phyloP scores from a whole-genome alignment of 2,797 vertebrate genomes.

The Varecia variegata region DNA sequence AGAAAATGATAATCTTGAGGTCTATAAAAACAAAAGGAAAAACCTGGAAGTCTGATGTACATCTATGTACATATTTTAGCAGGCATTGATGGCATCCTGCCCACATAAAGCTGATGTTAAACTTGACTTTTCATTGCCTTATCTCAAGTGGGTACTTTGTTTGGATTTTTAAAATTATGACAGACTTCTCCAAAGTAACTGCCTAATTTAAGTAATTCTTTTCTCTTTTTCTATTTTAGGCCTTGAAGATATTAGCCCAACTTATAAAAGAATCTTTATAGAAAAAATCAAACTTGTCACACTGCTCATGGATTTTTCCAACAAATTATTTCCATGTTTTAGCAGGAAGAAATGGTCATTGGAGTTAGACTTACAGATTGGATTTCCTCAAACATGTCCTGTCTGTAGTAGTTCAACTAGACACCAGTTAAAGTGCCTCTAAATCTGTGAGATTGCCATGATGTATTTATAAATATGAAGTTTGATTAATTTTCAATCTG shows the following conservation, averaged over 20 bases:
- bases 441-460: background rate
- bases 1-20: background rate
- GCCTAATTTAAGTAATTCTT: background rate
- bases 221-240: slow-evolving; percentile 84
- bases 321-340: background rate
- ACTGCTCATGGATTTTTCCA: background rate
- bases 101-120: background rate
- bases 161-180: slow-evolving; percentile 26
- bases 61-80: background rate
- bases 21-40: background rate
- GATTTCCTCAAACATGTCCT: background rate
- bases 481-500: slow-evolving; percentile 49
- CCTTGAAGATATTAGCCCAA: slow-evolving; percentile 90
- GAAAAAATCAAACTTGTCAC: slow-evolving; percentile 57
- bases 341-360: background rate
- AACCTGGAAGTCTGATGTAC: background rate
- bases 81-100: background rate
- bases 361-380: background rate
- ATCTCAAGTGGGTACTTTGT: background rate
- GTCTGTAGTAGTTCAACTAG: background rate
- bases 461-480: background rate
- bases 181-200: background rate
- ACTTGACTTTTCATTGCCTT: background rate
- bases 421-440: slow-evolving; percentile 20
- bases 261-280: slow-evolving; percentile 91